Evolutionary conservation across 2,888 invertebrate genomes (phyloP), one percentile per base, ranked within the genome.

Genomic region (Lepetodrilus schrolli): DNA sequence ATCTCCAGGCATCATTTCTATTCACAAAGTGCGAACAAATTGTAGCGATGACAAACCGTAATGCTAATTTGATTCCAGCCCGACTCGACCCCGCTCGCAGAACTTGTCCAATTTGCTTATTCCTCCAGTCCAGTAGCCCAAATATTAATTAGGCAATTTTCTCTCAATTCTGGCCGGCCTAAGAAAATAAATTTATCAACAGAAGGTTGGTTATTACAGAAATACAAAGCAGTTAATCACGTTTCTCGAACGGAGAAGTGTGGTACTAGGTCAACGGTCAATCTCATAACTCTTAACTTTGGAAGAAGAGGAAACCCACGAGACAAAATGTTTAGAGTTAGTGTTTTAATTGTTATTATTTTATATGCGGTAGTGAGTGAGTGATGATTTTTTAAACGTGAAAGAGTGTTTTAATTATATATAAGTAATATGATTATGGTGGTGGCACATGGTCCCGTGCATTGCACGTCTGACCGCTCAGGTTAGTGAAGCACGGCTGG

Each of bases 71-170:
- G 58, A 58, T 58, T 58, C 58, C 58, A 58, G 17, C 26, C 30
- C 20, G 17, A 8, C 26, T 10, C 58, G 34, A 30, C 3, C 30
- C 13, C 58, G 26, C 17, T 26, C 34, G 58, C 58, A 7, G 26
- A 26, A 23, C 58, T 58, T 58, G 58, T 58, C 58, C 58, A 58
- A 30, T n/a, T n/a, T 58, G 58, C 34, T 58, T 58, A 58, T 58
- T 30, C 58, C 30, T 17, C 26, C 58, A 34, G 58, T 23, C 58
- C 58, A 30, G 58, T 58, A 58, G 58, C 58, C 58, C 58, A 58
- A 58, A 58, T 58, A 58, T 58, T 58, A 58, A 58, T 58, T 58
- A 58, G 58, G 30, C 58, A 58, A 58, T 58, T 34, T 34, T 58
- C 58, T 34, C 58, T 58, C 58, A 34, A 58, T 51, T 51, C 51